Percentiles rank a stretch among this genome's conserved stretches.
Evolutionary conservation across 2,113 vertebrate genomes (phyloP).

Genomic region (Salvelinus alpinus): DNA sequence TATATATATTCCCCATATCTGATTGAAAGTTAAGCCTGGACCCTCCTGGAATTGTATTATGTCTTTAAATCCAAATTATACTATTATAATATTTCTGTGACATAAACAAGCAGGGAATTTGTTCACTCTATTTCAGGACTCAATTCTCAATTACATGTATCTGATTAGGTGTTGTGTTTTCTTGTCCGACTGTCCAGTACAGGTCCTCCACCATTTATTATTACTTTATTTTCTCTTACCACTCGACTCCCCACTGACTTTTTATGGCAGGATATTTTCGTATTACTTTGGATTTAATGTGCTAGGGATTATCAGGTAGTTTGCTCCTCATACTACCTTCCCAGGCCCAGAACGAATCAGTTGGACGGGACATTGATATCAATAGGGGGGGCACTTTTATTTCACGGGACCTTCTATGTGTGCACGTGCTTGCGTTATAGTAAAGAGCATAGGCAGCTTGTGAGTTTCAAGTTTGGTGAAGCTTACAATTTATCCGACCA

Average conservation of each 20-base stretch:
- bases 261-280: constrained; percentile 36
- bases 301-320: constrained; percentile 41
- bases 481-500: too few species aligned
- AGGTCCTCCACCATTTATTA: constrained; percentile 29
- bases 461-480: too few species aligned
- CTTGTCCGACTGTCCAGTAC: constrained; percentile 14
- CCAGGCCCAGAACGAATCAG: too few species aligned
- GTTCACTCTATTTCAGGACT: constrained; percentile 21
- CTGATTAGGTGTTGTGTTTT: constrained; percentile 45
- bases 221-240: constrained; percentile 34
- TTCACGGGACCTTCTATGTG: too few species aligned
- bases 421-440: too few species aligned
- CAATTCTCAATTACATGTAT: constrained; percentile 48
- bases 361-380: too few species aligned
- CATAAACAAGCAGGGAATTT: constrained; percentile 34
- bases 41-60: constrained; percentile 41
- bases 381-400: too few species aligned
- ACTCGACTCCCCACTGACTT: constrained; percentile 1
- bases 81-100: constrained; percentile 41
- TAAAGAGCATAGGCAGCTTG: too few species aligned
- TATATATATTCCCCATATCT: constrained; percentile 23
- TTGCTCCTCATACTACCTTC: too few species aligned
- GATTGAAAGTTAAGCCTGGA: constrained; percentile 14
- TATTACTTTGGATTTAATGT: constrained; percentile 49
- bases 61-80: constrained; percentile 46